Conservation (phyloP, 1,140 invertebrate species). For the Neomicropteryx cornuta region DNA sequence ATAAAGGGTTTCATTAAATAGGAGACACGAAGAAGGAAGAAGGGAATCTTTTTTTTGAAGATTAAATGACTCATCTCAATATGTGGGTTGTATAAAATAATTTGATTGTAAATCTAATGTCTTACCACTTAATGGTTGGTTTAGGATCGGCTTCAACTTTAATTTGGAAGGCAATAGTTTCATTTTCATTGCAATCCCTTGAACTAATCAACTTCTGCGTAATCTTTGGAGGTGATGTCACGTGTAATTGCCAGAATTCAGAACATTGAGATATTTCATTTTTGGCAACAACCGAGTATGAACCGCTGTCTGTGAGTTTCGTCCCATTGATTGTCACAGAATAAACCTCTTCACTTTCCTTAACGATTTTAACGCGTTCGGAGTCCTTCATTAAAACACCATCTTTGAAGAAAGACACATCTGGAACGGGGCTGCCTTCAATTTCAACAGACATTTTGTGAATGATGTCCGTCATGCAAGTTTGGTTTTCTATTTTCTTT, state of each 20-base stretch:
- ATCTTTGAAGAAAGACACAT: conserved; percentile 78
- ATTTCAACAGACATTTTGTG: conserved; percentile 67
- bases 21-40: background rate
- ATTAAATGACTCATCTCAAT: background rate
- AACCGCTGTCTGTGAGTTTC: conserved; percentile 75
- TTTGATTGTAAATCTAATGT: conserved; percentile 1
- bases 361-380: conserved; percentile 57
- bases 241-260: conserved; percentile 70
- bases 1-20: background rate
- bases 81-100: conserved; percentile 5
- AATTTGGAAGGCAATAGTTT: conserved; percentile 67
- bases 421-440: conserved; percentile 72
- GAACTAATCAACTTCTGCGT: conserved; percentile 53
- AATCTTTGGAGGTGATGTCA: conserved; percentile 67
- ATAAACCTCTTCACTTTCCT: conserved; percentile 52
- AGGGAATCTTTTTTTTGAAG: no score
- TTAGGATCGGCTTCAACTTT: conserved; percentile 75
- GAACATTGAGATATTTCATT: conserved; percentile 84
- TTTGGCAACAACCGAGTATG: conserved; percentile 85
- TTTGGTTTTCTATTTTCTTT: conserved; percentile 64
- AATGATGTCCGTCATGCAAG: conserved; percentile 47
- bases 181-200: conserved; percentile 62
- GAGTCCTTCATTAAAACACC: conserved; percentile 60
- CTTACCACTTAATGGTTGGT: conserved; percentile 69
- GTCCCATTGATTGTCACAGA: conserved; percentile 72